These are phyloP conservation scores for Liodrosophila aerea DNA, from an alignment of 2,888 invertebrate genomes.

Conservation along the genomic window DNA sequence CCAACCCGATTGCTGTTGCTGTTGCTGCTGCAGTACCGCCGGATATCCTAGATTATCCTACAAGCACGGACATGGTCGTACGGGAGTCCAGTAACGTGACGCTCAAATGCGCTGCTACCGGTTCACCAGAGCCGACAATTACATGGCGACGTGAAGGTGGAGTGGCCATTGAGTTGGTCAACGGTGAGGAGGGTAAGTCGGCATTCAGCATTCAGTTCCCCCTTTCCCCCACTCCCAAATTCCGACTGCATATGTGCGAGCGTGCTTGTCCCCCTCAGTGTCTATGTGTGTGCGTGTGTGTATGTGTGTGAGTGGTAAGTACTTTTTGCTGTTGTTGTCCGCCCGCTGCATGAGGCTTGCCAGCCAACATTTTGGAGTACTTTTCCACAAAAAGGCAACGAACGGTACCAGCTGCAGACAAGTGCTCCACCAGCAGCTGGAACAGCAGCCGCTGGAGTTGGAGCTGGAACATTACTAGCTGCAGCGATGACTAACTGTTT, in stretches of 20 bases:
- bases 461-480: conserved; percentile 30
- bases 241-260: not conserved
- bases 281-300: conserved; percentile 19
- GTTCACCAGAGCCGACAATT: conserved; percentile 93
- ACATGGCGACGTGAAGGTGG: conserved; percentile 94
- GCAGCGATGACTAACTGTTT: no score
- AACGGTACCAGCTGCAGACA: conserved; percentile 39
- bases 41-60: conserved; percentile 92
- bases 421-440: conserved; percentile 34
- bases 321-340: conserved; percentile 67
- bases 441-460: conserved; percentile 20
- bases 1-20: conserved; percentile 22
- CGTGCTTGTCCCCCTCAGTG: not conserved
- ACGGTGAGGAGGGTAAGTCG: conserved; percentile 87
- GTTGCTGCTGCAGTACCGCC: conserved; percentile 87
- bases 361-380: conserved; percentile 72
- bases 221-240: conserved; percentile 35
- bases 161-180: conserved; percentile 87
- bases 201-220: conserved; percentile 24
- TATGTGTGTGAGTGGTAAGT: conserved; percentile 60
- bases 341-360: conserved; percentile 56
- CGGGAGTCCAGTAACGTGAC: conserved; percentile 94
- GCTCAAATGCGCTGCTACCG: conserved; percentile 92
- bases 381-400: conserved; percentile 68
- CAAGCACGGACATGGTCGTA: conserved; percentile 93